Percentiles rank a stretch among this genome's conserved stretches.
Conservation (phyloP, 1,140 invertebrate genomes). For the Aphaenogaster ashmeadi region DNA sequence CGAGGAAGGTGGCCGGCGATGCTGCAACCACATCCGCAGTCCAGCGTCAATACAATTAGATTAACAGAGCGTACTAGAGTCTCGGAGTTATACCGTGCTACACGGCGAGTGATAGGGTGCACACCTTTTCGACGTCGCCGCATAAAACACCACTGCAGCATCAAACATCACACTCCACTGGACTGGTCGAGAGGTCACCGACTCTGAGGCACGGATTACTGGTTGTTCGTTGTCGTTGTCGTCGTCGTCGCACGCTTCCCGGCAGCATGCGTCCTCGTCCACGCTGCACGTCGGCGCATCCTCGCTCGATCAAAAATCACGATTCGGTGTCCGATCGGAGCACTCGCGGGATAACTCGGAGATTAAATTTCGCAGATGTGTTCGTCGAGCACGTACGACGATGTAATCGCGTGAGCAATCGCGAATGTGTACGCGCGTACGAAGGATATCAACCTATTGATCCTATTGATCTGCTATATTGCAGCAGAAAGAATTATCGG, state of each 20-base stretch:
- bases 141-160: slow-evolving; percentile 85
- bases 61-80: slow-evolving; percentile 60
- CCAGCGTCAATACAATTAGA: slow-evolving; percentile 60
- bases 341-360: slow-evolving; percentile 37
- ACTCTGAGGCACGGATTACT: slow-evolving; percentile 76
- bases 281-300: slow-evolving; percentile 49
- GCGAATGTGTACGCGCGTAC: slow-evolving; percentile 6
- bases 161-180: slow-evolving; percentile 83
- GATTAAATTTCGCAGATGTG: slow-evolving; percentile 36
- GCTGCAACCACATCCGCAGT: slow-evolving; percentile 58
- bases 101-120: slow-evolving; percentile 48
- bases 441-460: slow-evolving; percentile 13
- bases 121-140: slow-evolving; percentile 84
- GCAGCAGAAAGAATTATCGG: not conserved
- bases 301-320: slow-evolving; percentile 30
- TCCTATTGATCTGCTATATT: not conserved
- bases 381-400: slow-evolving; percentile 29
- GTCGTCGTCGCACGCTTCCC: slow-evolving; percentile 43
- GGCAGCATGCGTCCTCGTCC: slow-evolving; percentile 61
- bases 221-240: slow-evolving; percentile 43
- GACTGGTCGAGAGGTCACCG: slow-evolving; percentile 81
- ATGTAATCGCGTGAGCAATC: slow-evolving; percentile 19
- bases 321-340: slow-evolving; percentile 7
- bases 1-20: slow-evolving; percentile 4
- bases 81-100: slow-evolving; percentile 18